phyloP scores from a whole-genome alignment of 2,113 vertebrate genomes.

The Alligator mississippiensis region DNA sequence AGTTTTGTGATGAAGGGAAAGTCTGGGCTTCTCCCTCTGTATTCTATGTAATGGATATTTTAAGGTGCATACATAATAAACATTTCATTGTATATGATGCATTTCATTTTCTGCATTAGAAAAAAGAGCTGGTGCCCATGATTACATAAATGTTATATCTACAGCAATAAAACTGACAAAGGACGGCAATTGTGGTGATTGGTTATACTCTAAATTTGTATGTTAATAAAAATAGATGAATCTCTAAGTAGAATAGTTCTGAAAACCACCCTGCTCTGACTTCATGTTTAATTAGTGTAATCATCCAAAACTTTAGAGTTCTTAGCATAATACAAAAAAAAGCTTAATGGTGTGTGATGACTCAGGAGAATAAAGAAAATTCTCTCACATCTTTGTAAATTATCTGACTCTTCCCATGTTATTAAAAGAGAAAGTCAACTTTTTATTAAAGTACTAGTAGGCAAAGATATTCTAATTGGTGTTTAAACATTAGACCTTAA shows the following conservation, averaged over 20 bases:
- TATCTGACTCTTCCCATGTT: slow-evolving; percentile 51
- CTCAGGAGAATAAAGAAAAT: slow-evolving; percentile 39
- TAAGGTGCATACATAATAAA: neutral
- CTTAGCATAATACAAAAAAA: slow-evolving; percentile 4
- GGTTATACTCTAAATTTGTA: neutral
- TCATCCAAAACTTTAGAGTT: slow-evolving; percentile 20
- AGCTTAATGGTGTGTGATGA: slow-evolving; percentile 19
- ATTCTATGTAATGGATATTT: rapidly evolving
- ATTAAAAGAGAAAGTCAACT: slow-evolving; percentile 16
- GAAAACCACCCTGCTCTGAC: neutral
- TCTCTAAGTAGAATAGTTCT: neutral
- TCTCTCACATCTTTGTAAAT: slow-evolving; percentile 51
- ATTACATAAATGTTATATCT: neutral
- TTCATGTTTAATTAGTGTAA: slow-evolving; percentile 23
- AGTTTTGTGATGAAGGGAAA: neutral
- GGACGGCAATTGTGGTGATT: slow-evolving; percentile 15
- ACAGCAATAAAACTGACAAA: neutral
- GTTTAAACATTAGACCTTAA: neutral
- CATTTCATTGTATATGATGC: neutral
- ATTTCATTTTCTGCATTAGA: neutral
- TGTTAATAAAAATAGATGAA: neutral
- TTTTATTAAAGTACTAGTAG: neutral
- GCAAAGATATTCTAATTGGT: neutral
- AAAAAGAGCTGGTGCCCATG: neutral
- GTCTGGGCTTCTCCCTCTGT: neutral